Evolutionary conservation across 53 echinoderm and acorn worm species (phyloP).

Genomic region (Actinopyga echinites): DNA sequence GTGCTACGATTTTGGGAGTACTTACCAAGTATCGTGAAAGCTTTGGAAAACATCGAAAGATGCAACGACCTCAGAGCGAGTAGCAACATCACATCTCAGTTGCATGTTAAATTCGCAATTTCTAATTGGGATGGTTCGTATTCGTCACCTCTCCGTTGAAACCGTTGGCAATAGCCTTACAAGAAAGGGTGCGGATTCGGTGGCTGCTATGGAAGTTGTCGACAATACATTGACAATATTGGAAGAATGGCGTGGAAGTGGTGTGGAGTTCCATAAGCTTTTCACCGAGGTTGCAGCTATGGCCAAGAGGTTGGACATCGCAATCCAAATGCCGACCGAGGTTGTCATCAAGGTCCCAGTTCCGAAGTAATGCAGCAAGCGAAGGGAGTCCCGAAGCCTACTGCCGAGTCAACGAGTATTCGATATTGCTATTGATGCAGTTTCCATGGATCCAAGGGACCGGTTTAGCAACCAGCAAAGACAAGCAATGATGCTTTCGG

Average conservation of each 20-base stretch:
- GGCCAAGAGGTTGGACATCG: neutral
- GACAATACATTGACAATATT: neutral
- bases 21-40: slow-evolving; percentile 2
- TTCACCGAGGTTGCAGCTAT: neutral
- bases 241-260: neutral
- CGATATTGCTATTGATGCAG: slow-evolving; percentile 5
- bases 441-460: neutral
- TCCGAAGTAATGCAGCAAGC: slow-evolving; percentile 19
- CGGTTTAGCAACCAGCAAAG: too few species aligned
- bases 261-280: neutral
- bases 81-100: neutral
- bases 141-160: neutral
- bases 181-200: neutral
- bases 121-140: neutral
- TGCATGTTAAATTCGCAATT: neutral
- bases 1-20: slow-evolving; percentile 24
- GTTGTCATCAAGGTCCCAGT: slow-evolving; percentile 18
- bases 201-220: neutral
- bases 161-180: neutral
- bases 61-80: neutral
- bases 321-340: slow-evolving; percentile 19
- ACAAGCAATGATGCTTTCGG: too few species aligned
- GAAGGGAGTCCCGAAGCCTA: slow-evolving; percentile 6
- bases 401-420: slow-evolving; percentile 19
- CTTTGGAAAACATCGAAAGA: neutral